Percentiles rank a stretch among this genome's conserved stretches.
Evolutionary conservation across 2,113 vertebrate species (phyloP).

Genomic region (sheep (Ovis aries)): DNA sequence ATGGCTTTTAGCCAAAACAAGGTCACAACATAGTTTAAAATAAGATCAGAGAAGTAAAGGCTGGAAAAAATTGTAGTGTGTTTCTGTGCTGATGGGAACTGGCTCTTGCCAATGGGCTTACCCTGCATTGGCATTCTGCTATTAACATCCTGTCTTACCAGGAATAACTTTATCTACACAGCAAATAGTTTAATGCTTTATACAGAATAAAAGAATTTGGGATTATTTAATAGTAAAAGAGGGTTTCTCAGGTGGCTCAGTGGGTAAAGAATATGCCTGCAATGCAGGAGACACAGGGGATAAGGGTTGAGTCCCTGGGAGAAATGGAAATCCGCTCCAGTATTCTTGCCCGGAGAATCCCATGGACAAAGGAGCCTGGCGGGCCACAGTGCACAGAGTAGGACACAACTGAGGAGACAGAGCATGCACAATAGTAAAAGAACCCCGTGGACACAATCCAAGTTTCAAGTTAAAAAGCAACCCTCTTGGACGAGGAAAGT

Average conservation of each 20-base stretch:
- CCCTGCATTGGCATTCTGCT: not conserved
- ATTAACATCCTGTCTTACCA: not conserved
- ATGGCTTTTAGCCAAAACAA: not conserved
- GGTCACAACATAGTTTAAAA: not conserved
- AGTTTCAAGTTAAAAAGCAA: not conserved
- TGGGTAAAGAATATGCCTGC: not conserved
- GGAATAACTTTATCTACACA: not conserved
- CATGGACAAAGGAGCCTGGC: not conserved
- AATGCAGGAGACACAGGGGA: not conserved
- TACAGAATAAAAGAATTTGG: not conserved
- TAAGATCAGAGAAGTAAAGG: not conserved
- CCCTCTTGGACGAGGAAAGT: not conserved
- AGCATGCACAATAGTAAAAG: not conserved
- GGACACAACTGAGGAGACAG: not conserved
- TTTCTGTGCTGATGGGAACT: not conserved
- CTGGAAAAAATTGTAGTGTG: not conserved
- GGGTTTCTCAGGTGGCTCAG: not conserved
- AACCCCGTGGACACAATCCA: not conserved
- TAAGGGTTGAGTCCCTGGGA: not conserved
- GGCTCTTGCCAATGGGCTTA: not conserved
- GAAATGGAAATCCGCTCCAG: not conserved
- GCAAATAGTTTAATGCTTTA: not conserved
- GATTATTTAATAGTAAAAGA: conserved; percentile 23
- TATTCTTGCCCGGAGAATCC: not conserved
- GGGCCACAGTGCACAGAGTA: not conserved